A percentile compares a stretch with the other conserved stretches of the same genome.
These are phyloP conservation scores for Copidosoma aretas DNA, from an alignment of 2,888 invertebrate genomes.

Conservation along the genomic window DNA sequence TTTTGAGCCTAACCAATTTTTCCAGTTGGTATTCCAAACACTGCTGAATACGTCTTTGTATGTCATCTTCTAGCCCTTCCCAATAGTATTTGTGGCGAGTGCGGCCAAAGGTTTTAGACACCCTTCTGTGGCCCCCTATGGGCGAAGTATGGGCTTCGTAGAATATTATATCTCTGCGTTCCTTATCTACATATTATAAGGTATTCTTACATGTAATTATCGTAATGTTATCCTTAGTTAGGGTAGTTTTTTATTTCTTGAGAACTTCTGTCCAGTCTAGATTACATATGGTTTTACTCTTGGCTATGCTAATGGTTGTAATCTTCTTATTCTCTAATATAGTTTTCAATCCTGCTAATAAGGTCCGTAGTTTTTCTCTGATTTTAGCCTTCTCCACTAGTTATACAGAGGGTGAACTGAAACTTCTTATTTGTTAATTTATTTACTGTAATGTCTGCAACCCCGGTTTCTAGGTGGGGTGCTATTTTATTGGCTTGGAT, in stretches of 20 bases:
- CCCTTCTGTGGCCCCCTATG: conserved; percentile 21
- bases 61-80: conserved; percentile 22
- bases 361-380: too few species aligned
- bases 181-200: not conserved
- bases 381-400: too few species aligned
- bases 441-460: too few species aligned
- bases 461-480: too few species aligned
- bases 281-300: too few species aligned
- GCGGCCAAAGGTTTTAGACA: conserved; percentile 27
- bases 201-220: not conserved
- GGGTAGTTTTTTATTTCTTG: not conserved
- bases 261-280: not conserved
- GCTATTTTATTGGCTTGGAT: too few species aligned
- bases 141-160: conserved; percentile 2
- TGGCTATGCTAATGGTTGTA: too few species aligned
- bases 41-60: conserved; percentile 13
- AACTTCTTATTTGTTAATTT: too few species aligned
- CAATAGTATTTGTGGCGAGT: conserved; percentile 25
- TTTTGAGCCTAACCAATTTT: conserved; percentile 34
- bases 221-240: not conserved
- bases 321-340: too few species aligned
- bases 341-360: too few species aligned
- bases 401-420: too few species aligned
- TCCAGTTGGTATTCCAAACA: conserved; percentile 41
- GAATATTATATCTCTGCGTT: not conserved